Percentiles rank a stretch among this genome's conserved stretches.
Conservation (phyloP, 2,888 invertebrate genomes). For the Eilema griseolum region DNA sequence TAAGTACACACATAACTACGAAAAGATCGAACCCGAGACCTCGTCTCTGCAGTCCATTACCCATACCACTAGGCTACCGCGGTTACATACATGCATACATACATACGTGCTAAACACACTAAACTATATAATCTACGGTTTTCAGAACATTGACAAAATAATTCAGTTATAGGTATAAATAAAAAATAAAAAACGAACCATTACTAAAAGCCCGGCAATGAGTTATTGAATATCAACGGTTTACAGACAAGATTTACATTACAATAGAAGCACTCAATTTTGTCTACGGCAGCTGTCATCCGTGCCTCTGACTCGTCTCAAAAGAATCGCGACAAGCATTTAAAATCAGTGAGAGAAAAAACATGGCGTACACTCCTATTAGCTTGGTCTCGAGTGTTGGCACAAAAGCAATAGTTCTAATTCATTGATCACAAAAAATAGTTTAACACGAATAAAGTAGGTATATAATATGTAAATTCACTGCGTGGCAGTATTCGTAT, state of each 20-base stretch:
- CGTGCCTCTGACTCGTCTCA: background rate
- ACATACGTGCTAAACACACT: too few species aligned
- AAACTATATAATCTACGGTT: too few species aligned
- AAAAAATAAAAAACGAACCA: too few species aligned
- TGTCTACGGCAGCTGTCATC: background rate
- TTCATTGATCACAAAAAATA: background rate
- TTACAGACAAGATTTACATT: background rate
- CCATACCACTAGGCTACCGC: too few species aligned
- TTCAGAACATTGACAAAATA: too few species aligned
- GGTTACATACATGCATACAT: too few species aligned
- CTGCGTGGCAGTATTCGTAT: background rate
- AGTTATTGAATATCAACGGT: background rate
- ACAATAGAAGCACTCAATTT: background rate
- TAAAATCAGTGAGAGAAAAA: background rate
- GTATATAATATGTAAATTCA: background rate
- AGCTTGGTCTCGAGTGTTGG: slow-evolving; percentile 15
- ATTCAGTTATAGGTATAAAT: too few species aligned
- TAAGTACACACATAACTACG: too few species aligned
- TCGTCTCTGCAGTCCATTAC: too few species aligned
- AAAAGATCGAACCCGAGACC: too few species aligned
- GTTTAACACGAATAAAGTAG: background rate
- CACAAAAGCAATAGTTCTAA: background rate
- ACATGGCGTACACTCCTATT: background rate
- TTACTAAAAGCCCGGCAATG: background rate
- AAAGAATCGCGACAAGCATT: background rate